Evolutionary conservation across 2,113 vertebrate species (phyloP), one percentile per base, ranked within the genome.

Genomic region (Corydoras maculifer): DNA sequence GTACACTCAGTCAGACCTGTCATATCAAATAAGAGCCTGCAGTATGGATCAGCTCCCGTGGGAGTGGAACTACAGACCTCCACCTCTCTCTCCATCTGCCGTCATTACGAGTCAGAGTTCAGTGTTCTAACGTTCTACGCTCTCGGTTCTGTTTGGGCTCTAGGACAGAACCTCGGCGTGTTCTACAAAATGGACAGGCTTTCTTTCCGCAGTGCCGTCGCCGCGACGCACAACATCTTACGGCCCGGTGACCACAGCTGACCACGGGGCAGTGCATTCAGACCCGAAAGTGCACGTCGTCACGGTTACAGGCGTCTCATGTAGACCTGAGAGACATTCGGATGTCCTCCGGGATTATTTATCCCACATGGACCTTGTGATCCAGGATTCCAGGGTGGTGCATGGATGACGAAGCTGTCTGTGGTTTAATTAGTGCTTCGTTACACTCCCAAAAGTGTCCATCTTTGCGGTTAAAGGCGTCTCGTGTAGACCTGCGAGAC

Each of bases 101-200:
- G 9, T 72, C 69, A 65, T 68, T 68, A 43, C 54, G 50, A 67
- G 62, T 54, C 50, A 64, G 50, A 43, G 60, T 74, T 64, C 55
- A 54, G 59, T 54, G 59, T 54, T 29, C 51, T 67, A 71, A 53
- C 48, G 59, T 54, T 29, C 51, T 67, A 71, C 53, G 63, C 32
- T 30, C 9, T 32, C 48, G 29, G 10, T 15, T 77, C 63, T 74
- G 75, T 64, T 83, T 85, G 81, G 72, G 83, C 86, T 82, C 57
- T 25, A 49, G 84, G 82, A 81, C 79, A 82, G 80, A 58, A 54
- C 51, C 69, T 69, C 66, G 76, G 79, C 77, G 83, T 83, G 85
- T 79, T 86, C 82, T 84, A 84, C 84, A 84, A 88, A 88, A 87
- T 85, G 81, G 68, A 79, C 87, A 80, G 86, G 82, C 79, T 75